These are phyloP conservation scores for Emydoidea blandingii DNA, from an alignment of 2,797 vertebrate genomes.

Conservation along the genomic window DNA sequence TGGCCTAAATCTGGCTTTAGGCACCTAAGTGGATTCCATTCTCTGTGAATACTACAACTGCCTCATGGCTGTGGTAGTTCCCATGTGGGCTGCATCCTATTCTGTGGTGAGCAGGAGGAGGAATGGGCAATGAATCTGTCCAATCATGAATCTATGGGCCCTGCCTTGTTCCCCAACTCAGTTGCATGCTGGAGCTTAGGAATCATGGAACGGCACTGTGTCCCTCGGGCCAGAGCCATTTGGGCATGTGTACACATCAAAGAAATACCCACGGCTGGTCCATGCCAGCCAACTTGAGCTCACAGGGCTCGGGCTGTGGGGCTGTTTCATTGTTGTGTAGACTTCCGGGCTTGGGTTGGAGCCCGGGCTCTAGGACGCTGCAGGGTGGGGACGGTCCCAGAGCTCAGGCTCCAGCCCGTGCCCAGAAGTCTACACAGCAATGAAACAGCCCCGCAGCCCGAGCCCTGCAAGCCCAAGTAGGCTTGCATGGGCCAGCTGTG, in stretches of 20 bases:
- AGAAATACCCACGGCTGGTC: too few relatives aligned
- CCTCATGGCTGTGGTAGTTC: not conserved
- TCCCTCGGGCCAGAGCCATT: not conserved
- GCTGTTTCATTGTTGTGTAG: not conserved
- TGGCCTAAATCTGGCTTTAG: too few relatives aligned
- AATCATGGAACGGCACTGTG: not conserved
- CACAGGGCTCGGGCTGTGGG: too few relatives aligned
- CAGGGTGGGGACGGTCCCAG: not conserved
- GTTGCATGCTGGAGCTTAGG: not conserved
- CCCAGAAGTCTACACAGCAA: not conserved
- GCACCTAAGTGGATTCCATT: too few relatives aligned
- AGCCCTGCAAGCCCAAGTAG: too few relatives aligned
- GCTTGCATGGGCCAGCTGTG: not conserved
- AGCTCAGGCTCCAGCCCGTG: not conserved
- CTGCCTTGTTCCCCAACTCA: not conserved
- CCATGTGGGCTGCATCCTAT: not conserved
- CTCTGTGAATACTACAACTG: not conserved
- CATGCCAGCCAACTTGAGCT: too few relatives aligned
- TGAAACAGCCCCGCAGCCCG: not conserved
- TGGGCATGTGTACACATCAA: too few relatives aligned
- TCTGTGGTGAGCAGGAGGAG: accelerated
- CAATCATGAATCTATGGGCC: not conserved
- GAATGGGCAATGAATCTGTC: not conserved
- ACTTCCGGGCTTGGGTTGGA: not conserved
- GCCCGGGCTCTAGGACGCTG: not conserved